phyloP scores from a whole-genome alignment of 2,888 invertebrate species.

The Creontiades dilutus region DNA sequence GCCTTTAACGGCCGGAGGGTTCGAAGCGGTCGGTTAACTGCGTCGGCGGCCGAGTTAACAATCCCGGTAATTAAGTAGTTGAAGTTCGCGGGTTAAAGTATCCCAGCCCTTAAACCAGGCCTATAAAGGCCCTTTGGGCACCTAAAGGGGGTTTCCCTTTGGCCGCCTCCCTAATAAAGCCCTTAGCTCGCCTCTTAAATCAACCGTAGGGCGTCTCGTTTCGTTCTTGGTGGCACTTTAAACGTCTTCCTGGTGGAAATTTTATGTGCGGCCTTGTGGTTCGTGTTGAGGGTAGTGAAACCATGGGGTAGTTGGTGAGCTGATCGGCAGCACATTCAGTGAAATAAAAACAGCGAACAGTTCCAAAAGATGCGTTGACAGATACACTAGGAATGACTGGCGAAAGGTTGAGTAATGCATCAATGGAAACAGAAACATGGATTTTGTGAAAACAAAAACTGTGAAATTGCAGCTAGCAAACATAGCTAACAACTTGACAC shows the following conservation, averaged over 20 bases:
- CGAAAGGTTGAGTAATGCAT: no score
- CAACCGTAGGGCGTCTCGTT: not conserved
- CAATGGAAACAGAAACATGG: no score
- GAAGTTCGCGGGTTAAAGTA: slow-evolving; percentile 19
- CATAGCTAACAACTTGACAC: no score
- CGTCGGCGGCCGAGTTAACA: slow-evolving; percentile 34
- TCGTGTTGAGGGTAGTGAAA: no score
- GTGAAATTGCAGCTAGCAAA: no score
- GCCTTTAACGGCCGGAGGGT: not conserved
- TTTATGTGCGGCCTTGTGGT: not conserved
- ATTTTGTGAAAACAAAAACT: no score
- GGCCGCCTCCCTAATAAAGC: slow-evolving; percentile 17
- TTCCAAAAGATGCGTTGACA: no score
- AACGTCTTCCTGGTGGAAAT: not conserved
- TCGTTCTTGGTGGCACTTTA: not conserved
- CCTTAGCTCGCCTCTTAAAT: not conserved
- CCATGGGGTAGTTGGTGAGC: no score
- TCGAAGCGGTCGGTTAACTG: slow-evolving; percentile 21
- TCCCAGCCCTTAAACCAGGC: not conserved
- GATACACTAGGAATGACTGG: no score
- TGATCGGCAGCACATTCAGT: no score
- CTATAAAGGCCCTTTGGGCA: not conserved
- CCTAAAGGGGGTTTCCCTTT: slow-evolving; percentile 18
- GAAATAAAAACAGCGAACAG: no score
- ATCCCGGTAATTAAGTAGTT: slow-evolving; percentile 53